Evolutionary conservation across 2,797 vertebrate genomes (phyloP), one percentile per base, ranked within the genome.

Genomic region (Periophthalmus magnuspinnatus): DNA sequence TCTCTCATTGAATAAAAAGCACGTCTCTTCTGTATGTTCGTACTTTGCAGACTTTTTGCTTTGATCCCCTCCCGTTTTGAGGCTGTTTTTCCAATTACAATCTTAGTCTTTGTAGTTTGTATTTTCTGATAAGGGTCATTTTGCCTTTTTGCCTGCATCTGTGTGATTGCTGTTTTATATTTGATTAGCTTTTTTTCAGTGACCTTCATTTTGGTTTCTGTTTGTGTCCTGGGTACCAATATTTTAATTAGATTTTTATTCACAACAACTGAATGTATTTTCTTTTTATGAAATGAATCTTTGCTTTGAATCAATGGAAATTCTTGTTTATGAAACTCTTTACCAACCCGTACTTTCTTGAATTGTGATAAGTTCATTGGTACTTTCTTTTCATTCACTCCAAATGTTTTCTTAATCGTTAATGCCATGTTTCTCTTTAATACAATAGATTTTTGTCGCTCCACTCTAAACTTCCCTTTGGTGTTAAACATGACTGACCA

Each of bases 251-350:
- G 70, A 34, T 28, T 17, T 63, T 17, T 63, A 3, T 19, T 47
- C 22, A 47, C 45, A 24, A 38, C 10, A 7, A 8, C 38, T 14
- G 38, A 13, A 68, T 21, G 68, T 9, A 3, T 67, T 68, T 67
- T 68, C 52, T 74, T 50, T 67, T 69, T 67, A 68, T 47, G 32
- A 45, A 63, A 22, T 16, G 3, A 59, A 61, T 76, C 72, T 59
- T 71, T 57, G 55, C 52, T 24, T 17, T 14, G 58, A 21, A 8
- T 21, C 5, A 47, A 66, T 48, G 71, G 33, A 1, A 69, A 67
- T 28, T 14, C 5, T 14, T 32, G 55, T 57, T 16, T 16, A 45
- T 45, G 13, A 45, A 45, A 45, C 13, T 5, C 3, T 45, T 32
- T 57, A 7, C 8, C 21, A n/a, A 22, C 57, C 21, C 56, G 28